These are phyloP conservation scores for Protonemura montana DNA, from an alignment of 2,888 invertebrate genomes.

Conservation along the genomic window DNA sequence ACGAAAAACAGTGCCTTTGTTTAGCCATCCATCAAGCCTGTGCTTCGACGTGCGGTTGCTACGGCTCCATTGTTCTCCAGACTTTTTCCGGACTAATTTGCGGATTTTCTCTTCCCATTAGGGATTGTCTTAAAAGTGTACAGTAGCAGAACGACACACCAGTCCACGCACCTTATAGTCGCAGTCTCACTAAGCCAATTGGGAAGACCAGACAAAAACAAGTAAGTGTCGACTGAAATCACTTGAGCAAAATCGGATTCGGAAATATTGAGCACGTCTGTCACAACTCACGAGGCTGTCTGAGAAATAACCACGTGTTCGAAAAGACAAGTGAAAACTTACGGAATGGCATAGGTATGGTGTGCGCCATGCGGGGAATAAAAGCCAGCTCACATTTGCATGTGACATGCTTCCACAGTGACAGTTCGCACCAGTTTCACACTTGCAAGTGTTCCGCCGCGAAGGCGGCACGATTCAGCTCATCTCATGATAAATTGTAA, in stretches of 20 bases:
- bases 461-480: background rate
- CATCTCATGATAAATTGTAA: background rate
- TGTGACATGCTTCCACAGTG: background rate
- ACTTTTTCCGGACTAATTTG: constrained; percentile 27
- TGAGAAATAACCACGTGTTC: background rate
- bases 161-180: background rate
- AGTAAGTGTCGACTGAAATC: background rate
- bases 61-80: constrained; percentile 26
- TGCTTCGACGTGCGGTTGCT: background rate
- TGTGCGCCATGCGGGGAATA: background rate
- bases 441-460: too few relatives aligned
- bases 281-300: background rate
- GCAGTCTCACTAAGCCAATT: background rate
- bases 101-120: constrained; percentile 37
- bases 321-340: background rate
- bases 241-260: background rate
- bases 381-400: background rate
- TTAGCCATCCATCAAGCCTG: constrained; percentile 25
- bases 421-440: too few relatives aligned
- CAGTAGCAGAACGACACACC: background rate
- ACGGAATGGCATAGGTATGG: background rate
- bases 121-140: constrained; percentile 18
- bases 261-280: too few relatives aligned
- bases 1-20: constrained; percentile 17
- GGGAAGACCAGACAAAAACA: background rate